phyloP scores from a whole-genome alignment of 2,113 vertebrate genomes.

The Phrynocephalus versicolor region DNA sequence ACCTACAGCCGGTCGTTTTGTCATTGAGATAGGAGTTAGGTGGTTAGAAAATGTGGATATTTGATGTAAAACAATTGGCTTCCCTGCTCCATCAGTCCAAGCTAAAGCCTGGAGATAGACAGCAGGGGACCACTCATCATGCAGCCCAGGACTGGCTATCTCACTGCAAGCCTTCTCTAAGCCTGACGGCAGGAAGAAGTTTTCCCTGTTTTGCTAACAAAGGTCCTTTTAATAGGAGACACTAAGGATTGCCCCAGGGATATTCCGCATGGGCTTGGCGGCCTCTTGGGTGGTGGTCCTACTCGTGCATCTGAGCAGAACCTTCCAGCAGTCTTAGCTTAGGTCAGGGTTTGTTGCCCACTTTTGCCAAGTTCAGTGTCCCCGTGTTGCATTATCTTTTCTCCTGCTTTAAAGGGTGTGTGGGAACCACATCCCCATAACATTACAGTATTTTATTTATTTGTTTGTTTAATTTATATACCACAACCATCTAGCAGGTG shows the following conservation, averaged over 20 bases:
- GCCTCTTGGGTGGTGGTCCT: background rate
- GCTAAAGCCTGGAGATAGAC: background rate
- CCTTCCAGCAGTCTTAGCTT: background rate
- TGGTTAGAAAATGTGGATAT: no score
- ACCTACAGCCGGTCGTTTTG: no score
- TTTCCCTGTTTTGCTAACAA: background rate
- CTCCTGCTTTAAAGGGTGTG: no score
- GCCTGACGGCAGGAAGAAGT: background rate
- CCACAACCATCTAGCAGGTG: no score
- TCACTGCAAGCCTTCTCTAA: background rate
- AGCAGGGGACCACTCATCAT: background rate
- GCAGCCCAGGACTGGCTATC: background rate
- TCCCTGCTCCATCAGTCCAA: background rate
- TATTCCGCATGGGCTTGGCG: background rate
- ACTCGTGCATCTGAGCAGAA: no score
- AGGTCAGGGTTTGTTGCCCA: background rate
- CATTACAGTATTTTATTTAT: no score
- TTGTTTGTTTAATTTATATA: no score
- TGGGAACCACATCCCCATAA: no score
- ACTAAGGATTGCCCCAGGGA: background rate
- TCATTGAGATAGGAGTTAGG: no score
- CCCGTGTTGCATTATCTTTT: background rate
- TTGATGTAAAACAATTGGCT: no score
- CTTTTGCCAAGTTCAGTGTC: background rate
- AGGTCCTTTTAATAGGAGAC: background rate